Evolutionary conservation across 2,113 vertebrate genomes (phyloP), one percentile per base, ranked within the genome.

Genomic region (Nycticebus coucang): DNA sequence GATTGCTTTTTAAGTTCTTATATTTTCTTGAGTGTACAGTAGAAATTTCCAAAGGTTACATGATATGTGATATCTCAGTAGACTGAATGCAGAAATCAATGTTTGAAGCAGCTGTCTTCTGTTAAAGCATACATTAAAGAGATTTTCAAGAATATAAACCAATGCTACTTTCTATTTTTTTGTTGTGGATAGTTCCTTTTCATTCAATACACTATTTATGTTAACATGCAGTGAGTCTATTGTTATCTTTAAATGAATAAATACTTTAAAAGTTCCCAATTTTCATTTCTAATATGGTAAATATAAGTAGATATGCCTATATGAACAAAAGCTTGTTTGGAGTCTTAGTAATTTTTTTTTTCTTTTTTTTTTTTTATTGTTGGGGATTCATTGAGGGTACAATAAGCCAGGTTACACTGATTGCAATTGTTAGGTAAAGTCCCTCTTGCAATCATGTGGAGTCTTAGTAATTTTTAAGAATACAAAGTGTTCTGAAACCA

Each of bases 221-320:
- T 75, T 55, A 90, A 71, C 33, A 62, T 81, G 15, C 75, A 85
- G 84, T 66, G 33, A 35, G 11, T 68, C n/a, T 77, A 28, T 91
- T 79, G 37, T 66, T 87, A 89, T 72, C 83, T 94, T 60, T 69
- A 91, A 72, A 64, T 94, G 78, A 95, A 22, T 84, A 87, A 64
- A 80, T 64, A 75, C 59, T 90, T 75, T 24, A 17, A 24, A 86
- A 83, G 41, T 72, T 95, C 45, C 81, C 35, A 74, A 37, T 94
- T 95, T 95, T 85, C 53, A 95, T 80, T 89, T 90, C 69, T 80
- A 77, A 84, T 60, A 55, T 87, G 45, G 45, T 87, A 85, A 93
- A 59, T 94, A 92, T 72, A 53, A 87, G 45, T 91, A 83, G 60
- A 35, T 62, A 77, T 17, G 89, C 30, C 53, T 78, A 85, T 84